These are phyloP conservation scores for Synergus laeviventris DNA, from an alignment of 2,888 invertebrate genomes.

Conservation along the genomic window DNA sequence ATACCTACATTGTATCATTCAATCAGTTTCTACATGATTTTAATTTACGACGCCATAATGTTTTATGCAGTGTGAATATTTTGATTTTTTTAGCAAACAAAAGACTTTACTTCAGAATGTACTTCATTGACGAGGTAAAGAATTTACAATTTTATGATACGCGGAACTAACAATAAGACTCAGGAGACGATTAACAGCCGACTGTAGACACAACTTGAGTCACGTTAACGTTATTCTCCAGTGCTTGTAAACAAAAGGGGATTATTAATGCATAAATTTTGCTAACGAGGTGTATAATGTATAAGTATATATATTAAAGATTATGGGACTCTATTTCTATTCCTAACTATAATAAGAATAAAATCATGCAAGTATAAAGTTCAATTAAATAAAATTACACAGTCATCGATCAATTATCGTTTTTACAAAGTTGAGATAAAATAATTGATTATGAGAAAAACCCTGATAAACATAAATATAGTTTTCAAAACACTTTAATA, in stretches of 20 bases:
- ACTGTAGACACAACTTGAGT: neutral
- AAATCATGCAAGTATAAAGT: too few species aligned
- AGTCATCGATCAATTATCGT: too few species aligned
- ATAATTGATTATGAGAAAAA: too few species aligned
- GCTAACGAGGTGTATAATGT: too few species aligned
- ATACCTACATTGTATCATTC: constrained; percentile 3
- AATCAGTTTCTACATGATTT: constrained; percentile 5
- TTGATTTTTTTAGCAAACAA: constrained; percentile 31
- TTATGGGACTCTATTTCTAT: too few species aligned
- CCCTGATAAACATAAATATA: too few species aligned
- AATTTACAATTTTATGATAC: constrained; percentile 37
- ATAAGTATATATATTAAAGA: too few species aligned
- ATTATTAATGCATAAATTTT: neutral
- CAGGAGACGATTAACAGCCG: constrained; percentile 6
- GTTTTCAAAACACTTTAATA: too few species aligned
- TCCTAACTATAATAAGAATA: too few species aligned
- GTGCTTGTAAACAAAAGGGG: neutral
- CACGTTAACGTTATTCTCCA: neutral
- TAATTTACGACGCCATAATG: constrained; percentile 7
- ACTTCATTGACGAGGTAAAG: constrained; percentile 12
- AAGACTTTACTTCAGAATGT: constrained; percentile 31
- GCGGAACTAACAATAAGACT: constrained; percentile 12
- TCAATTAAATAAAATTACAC: too few species aligned
- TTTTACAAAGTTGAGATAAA: too few species aligned
- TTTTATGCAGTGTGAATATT: constrained; percentile 34